Base-by-base conservation (phyloP, 2,888 invertebrate genomes). In the Apodemia duryi region DNA sequence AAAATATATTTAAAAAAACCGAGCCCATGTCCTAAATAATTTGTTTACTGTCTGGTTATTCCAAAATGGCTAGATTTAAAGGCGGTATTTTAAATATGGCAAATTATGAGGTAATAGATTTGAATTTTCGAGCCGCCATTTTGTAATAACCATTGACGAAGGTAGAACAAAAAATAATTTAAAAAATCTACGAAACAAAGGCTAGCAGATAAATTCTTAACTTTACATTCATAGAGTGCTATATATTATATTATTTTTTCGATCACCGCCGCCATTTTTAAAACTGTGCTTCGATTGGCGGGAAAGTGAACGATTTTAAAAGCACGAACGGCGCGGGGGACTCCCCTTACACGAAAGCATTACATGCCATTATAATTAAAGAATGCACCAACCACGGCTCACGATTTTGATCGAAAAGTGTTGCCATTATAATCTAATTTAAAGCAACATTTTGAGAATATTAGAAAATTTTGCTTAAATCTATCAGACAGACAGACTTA, bases 251-350 rank as follows among this genome's bases (percentile, higher is more conserved):
- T 74, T 73, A 76, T 74, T 62, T 43, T 21, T 29, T 49, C 62
- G 49, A 62, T 49, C 46, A 49, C 46, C 62, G 62, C 62, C 62
- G 57, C 57, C 49, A 51, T 63, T 54, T 63, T 54, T 43, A 52
- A 63, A 64, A 9, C 29, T 62, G 46, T 43, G 41, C 38, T 61
- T 63, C 65, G 52, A 63, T 64, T 64, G 62, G 64, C 67, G 63
- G 68, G 63, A 61, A 35, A 41, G 43, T 62, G 52, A 61, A 28
- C 62, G 63, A 35, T 79, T 83, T 81, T 78, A 85, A 85, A 88
- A 89, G 89, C 89, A 89, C 89, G 77, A 83, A 83, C 83, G 86
- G 88, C 86, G 76, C 73, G 75, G 77, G 82, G 75, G 63, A 67
- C 70, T 68, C 71, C 77, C 79, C 80, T 71, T 74, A 78, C 75